Base-by-base conservation (phyloP, 2,888 invertebrate genomes). In the Drosophila acutilabella region DNA sequence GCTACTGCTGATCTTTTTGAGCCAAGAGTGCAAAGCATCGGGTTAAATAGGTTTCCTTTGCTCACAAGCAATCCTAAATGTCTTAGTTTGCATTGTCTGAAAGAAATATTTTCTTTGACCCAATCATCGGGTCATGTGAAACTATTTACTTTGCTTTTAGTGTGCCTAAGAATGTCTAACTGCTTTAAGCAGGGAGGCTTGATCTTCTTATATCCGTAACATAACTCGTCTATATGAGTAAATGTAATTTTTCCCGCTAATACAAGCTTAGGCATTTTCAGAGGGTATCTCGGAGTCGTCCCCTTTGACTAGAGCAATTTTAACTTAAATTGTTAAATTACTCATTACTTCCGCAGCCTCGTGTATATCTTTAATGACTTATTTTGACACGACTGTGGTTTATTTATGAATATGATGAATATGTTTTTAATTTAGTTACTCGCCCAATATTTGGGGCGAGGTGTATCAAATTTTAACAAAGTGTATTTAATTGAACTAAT, bases 21-120 rank as follows among this genome's bases (percentile, higher is more conserved):
- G 80, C 71, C 86, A 83, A 81, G 65, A 88, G 88, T 77, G 83
- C 88, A 88, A 72, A 71, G 66, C 64, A 79, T 61, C 60, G 80
- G 83, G 83, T 88, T 83, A 80, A 83, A 85, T 80, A 69, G 86
- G 78, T 77, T 77, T 88, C 65, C 64, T 64, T 64, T 62, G 64
- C 58, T 58, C 59, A 52, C 68, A 58, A 64, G 59, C 71, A 74
- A 72, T 42, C 57, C 16, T 38, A 41, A 60, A 50, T 65, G 40
- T 38, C 50, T 73, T 45, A 48, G 45, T 58, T 62, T 53, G 64
- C 41, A 51, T 20, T 44, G n/a, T 47, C 50, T 44, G 41, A 61
- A 64, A 64, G 42, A 20, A 33, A 16, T 18, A 40, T 33, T 42
- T 64, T 45, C 11, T 52, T 48, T 30, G 14, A 38, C 40, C 44